phyloP scores from a whole-genome alignment of 2,797 vertebrate species.

The Pseudocheirus occidentalis region DNA sequence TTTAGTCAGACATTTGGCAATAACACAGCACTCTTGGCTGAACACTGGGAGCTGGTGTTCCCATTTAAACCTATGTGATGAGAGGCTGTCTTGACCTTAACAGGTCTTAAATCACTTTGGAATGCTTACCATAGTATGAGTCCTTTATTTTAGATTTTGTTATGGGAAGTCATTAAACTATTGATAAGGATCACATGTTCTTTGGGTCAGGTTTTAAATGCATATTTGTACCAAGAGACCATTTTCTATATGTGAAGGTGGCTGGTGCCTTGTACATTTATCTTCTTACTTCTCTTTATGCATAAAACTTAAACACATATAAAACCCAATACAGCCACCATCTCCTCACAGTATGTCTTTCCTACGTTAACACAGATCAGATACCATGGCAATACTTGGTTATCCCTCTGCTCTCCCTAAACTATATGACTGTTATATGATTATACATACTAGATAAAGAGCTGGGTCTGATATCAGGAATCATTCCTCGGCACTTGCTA shows the following conservation, averaged over 20 bases:
- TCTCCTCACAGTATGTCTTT: background rate
- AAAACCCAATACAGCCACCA: background rate
- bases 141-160: conserved; percentile 53
- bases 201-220: conserved; percentile 15
- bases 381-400: background rate
- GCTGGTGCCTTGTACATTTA: accelerated
- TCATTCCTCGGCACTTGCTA: background rate
- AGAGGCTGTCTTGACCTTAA: conserved; percentile 32
- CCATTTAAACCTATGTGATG: conserved; percentile 48
- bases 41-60: conserved; percentile 51
- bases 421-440: background rate
- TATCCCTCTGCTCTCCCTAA: background rate
- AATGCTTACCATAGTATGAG: conserved; percentile 7
- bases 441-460: background rate
- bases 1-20: conserved; percentile 61
- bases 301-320: background rate
- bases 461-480: background rate
- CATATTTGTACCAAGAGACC: background rate
- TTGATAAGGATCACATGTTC: conserved; percentile 14
- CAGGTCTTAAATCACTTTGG: conserved; percentile 50
- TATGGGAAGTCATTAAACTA: conserved; percentile 23
- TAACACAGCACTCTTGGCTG: conserved; percentile 50
- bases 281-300: background rate
- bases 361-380: background rate
- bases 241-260: background rate